These are phyloP conservation scores for Ichneumoninae sp. DNA, from an alignment of 2,888 invertebrate genomes.

Conservation along the genomic window DNA sequence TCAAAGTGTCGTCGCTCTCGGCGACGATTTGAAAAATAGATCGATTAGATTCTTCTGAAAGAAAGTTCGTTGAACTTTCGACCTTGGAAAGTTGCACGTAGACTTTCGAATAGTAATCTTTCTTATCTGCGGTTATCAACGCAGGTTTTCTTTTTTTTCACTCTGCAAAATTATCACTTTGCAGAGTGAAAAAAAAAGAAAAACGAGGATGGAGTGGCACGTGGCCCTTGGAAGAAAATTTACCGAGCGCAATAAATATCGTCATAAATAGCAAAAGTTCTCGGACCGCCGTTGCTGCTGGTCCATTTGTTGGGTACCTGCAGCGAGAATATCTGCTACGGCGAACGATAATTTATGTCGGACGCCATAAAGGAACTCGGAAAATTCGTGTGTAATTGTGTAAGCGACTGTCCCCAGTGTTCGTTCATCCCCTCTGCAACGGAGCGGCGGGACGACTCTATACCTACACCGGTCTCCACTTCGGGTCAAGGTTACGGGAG, in stretches of 20 bases:
- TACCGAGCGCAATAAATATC: background rate
- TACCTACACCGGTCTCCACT: constrained; percentile 45
- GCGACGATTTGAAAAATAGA: background rate
- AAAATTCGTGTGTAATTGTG: constrained; percentile 24
- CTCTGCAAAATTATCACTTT: background rate
- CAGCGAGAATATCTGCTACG: constrained; percentile 50
- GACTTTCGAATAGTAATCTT: constrained; percentile 46
- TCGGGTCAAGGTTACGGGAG: constrained; percentile 66
- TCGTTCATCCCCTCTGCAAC: constrained; percentile 33
- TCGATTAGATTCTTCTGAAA: background rate
- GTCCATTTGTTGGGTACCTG: constrained; percentile 64
- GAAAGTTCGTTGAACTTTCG: background rate
- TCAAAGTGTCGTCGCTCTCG: too few species aligned
- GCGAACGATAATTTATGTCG: constrained; percentile 63
- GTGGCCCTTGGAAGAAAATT: constrained; percentile 53
- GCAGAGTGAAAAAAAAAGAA: background rate
- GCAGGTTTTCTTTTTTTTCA: too few species aligned
- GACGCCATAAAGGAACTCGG: constrained; percentile 37
- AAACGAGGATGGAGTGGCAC: constrained; percentile 51
- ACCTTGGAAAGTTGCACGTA: background rate
- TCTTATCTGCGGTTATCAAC: constrained; percentile 2
- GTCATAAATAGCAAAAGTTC: constrained; percentile 19
- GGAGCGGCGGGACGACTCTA: constrained; percentile 2
- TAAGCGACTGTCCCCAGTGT: constrained; percentile 10
- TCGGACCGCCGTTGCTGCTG: constrained; percentile 42